These are phyloP conservation scores for Gopherus flavomarginatus DNA, from an alignment of 2,113 vertebrate species.

Conservation along the genomic window DNA sequence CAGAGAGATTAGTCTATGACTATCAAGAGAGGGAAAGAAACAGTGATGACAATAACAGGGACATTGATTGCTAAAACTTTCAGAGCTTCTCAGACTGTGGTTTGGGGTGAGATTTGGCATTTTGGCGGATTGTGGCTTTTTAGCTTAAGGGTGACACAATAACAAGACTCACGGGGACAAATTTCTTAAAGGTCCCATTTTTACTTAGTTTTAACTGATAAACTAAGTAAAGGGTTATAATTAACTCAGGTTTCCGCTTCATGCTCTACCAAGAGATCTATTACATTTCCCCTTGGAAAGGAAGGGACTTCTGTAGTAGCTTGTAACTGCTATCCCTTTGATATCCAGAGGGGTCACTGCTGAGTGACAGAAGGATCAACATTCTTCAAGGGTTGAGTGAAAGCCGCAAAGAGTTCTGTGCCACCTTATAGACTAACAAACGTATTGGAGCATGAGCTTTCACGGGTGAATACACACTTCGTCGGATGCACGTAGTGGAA, in stretches of 20 bases:
- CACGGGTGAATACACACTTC: too few species aligned
- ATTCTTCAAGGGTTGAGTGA: not conserved
- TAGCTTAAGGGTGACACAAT: not conserved
- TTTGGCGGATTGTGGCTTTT: not conserved
- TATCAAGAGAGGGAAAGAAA: not conserved
- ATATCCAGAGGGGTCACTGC: rapidly evolving
- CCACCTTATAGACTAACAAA: too few species aligned
- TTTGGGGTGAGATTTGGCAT: not conserved
- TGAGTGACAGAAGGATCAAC: not conserved
- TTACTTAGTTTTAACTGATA: not conserved
- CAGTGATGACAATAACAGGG: not conserved
- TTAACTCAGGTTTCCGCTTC: not conserved
- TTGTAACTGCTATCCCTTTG: rapidly evolving
- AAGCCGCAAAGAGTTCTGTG: too few species aligned
- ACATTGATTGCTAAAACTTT: not conserved
- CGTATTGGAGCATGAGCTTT: too few species aligned
- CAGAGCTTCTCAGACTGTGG: not conserved
- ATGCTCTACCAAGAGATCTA: not conserved
- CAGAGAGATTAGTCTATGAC: not conserved
- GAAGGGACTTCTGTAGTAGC: rapidly evolving
- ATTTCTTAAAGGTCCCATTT: not conserved
- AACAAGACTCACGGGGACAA: not conserved
- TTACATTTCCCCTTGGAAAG: not conserved
- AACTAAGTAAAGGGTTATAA: not conserved
- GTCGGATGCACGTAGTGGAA: too few species aligned